Percentiles rank a stretch among this genome's conserved stretches.
phyloP scores from a whole-genome alignment of 2,888 invertebrate species.

The Tetrapedia diversipes region DNA sequence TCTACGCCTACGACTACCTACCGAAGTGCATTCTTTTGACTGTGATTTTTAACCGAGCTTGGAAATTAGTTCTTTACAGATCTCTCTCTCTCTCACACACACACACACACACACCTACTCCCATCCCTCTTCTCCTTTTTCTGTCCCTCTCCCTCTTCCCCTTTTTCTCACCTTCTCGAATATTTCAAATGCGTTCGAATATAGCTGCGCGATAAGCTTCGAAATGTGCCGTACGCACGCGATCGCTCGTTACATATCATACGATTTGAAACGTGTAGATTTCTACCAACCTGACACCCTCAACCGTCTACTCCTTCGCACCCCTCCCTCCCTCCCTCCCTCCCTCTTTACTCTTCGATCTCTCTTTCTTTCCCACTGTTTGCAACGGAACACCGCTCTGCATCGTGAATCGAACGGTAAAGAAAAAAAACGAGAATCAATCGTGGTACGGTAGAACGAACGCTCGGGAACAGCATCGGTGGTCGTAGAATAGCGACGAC shows the following conservation, averaged over 20 bases:
- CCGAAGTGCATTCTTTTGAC: slow-evolving; percentile 48
- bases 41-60: slow-evolving; percentile 60
- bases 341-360: too few relatives aligned
- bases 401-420: background rate
- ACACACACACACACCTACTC: too few relatives aligned
- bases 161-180: too few relatives aligned
- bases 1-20: slow-evolving; percentile 35
- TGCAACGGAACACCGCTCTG: background rate
- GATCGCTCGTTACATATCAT: slow-evolving; percentile 31
- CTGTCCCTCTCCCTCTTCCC: too few relatives aligned
- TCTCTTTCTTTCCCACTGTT: too few relatives aligned
- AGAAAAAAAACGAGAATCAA: too few relatives aligned
- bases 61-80: slow-evolving; percentile 51
- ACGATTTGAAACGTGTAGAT: slow-evolving; percentile 3
- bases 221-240: background rate
- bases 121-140: too few relatives aligned
- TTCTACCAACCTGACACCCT: background rate
- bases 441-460: too few relatives aligned
- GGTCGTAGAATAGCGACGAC: background rate
- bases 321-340: background rate
- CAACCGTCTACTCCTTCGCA: too few relatives aligned
- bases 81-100: too few relatives aligned
- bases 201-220: slow-evolving; percentile 5
- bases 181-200: slow-evolving; percentile 28
- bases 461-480: too few relatives aligned